phyloP scores from a whole-genome alignment of 2,113 vertebrate species.

The Cynoglossus semilaevis region DNA sequence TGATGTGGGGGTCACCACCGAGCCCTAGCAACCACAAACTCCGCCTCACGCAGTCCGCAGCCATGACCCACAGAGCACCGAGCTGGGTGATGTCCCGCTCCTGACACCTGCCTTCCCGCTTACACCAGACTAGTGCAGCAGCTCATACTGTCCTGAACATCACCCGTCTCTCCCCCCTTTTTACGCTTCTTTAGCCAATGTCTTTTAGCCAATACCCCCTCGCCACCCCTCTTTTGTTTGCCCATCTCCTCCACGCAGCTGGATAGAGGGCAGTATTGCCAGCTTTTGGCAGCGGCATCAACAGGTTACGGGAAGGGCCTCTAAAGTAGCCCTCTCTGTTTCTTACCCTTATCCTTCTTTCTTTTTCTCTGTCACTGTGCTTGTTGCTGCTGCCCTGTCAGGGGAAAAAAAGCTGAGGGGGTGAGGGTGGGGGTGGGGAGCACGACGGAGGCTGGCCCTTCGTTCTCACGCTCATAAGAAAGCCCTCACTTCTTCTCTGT shows the following conservation, averaged over 20 bases:
- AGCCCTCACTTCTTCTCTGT: constrained; percentile 82
- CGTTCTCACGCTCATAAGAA: constrained; percentile 89
- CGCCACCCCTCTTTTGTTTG: constrained; percentile 54
- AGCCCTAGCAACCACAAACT: constrained; percentile 44
- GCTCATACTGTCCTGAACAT: constrained; percentile 52
- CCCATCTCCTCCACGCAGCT: constrained; percentile 70
- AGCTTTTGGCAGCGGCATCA: constrained; percentile 76
- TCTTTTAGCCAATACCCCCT: constrained; percentile 29
- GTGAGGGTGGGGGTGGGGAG: constrained; percentile 47
- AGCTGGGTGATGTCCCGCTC: constrained; percentile 20
- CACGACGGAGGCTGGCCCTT: constrained; percentile 65
- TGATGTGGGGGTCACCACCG: constrained; percentile 70
- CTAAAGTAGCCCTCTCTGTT: constrained; percentile 65
- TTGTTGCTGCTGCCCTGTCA: constrained; percentile 65
- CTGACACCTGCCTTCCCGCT: constrained; percentile 24
- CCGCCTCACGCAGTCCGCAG: constrained; percentile 11
- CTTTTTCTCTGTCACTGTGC: constrained; percentile 58
- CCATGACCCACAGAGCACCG: constrained; percentile 14
- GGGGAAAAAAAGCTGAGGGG: constrained; percentile 47
- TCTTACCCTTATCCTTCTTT: constrained; percentile 57
- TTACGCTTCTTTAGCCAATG: constrained; percentile 20
- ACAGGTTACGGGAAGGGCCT: constrained; percentile 75
- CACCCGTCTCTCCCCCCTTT: constrained; percentile 17
- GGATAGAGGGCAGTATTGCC: constrained; percentile 52
- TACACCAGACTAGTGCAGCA: constrained; percentile 42